Evolutionary conservation across 2,888 invertebrate genomes (phyloP), one percentile per base, ranked within the genome.

Genomic region (Salpingus planirostris): DNA sequence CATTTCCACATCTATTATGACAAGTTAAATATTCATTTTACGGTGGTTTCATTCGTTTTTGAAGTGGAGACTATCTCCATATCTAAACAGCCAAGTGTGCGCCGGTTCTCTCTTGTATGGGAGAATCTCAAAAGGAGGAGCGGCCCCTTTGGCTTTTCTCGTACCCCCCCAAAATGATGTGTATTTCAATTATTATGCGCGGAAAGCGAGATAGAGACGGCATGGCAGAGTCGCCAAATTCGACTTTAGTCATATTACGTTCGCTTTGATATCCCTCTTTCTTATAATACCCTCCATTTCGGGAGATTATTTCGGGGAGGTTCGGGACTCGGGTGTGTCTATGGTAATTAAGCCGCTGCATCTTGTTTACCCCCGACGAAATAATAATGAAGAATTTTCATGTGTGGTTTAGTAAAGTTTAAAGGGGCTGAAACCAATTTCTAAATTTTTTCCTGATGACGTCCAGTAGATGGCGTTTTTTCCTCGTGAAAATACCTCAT

Each of bases 21-120:
- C 54, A 53, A 55, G 53, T 54, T 55, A 55, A 54, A 55, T 55
- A 55, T 57, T 54, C 55, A 55, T 55, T 57, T 57, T 54, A 53
- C 51, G 52, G 50, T 50, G 52, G 54, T 48, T 54, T 52, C 49
- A 46, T 47, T 50, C 50, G 45, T 54, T 54, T 54, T 51, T 49
- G 51, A 49, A 49, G 49, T 48, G 42, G 40, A 28, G 38, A 40
- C 44, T 38, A 46, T 44, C 44, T 49, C 44, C 46, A 48, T 38
- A 34, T 34, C 38, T 38, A 38, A 38, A 38, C 38, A 38, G 27
- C 31, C 25, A 22, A 38, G 31, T 29, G 8, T n/a, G 10, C 25
- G 14, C 29, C 15, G n/a, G 23, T 29, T 32, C 22, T 15, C 15
- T 26, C 5, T 18, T n/a, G n/a, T n/a, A n/a, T n/a, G n/a, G n/a